Base-by-base conservation (phyloP, 2,888 invertebrate genomes). In the Steinernema hermaphroditum region DNA sequence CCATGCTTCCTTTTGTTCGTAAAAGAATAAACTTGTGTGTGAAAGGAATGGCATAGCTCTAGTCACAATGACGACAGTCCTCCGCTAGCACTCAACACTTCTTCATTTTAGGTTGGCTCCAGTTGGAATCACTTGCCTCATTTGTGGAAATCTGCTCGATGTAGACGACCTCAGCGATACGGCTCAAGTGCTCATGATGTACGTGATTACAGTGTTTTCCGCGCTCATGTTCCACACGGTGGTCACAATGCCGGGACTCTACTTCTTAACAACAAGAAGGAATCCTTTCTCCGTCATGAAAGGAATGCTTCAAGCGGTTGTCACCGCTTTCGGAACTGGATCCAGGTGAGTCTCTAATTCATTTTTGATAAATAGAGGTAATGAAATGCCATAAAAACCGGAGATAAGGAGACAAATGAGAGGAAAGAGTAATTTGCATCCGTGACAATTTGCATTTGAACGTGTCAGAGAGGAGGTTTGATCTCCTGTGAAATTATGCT, bases 311-410 rank as follows among this genome's bases (percentile, higher is more conserved):
- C 54, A 54, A 16, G 54, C 54, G 24, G 89, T 95, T 88, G 93
- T 94, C 2, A 96, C 96, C 0, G 96, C 96, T 57, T 96, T 96
- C 87, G 96, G 95, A 81, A 96, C 96, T 34, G 94, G 95, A 34
- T 96, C 95, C 44, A 93, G 93, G 88, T 88, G 54, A 69, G 74
- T 71, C 19, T 29, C 1, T n/a, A 50, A 12, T 70, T 41, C 14
- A 8, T 41, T 41, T 41, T 8, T 14, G 8, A 41, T 41, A 41
- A 14, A 14, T 9, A 41, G 9, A 14, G 9, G 41, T 41, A 41
- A 41, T 9, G 8, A 41, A 41, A 41, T 14, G 14, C n/a, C n/a
- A 37, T 37, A 37, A 37, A 37, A 37, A 37, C 37, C n/a, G n/a
- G n/a, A n/a, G n/a, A n/a, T n/a, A n/a, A n/a, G n/a, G n/a, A n/a